These are phyloP conservation scores for Hippolais icterina DNA, from an alignment of 2,113 vertebrate species.

Conservation along the genomic window DNA sequence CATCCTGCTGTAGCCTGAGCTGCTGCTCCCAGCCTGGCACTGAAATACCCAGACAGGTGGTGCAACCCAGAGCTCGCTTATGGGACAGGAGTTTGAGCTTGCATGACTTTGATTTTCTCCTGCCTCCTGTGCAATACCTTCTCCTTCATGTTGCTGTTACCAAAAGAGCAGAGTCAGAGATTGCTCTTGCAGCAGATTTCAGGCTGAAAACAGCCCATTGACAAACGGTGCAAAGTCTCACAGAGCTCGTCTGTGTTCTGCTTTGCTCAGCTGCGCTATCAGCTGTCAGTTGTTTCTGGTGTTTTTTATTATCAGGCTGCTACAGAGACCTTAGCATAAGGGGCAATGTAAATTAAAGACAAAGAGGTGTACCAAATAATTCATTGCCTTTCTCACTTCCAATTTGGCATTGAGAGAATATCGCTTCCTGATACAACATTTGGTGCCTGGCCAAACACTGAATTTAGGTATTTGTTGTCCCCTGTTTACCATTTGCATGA, in stretches of 20 bases:
- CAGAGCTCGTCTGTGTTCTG: not conserved
- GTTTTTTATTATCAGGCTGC: not conserved
- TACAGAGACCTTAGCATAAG: not conserved
- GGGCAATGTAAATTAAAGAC: not conserved
- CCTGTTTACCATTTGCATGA: not conserved
- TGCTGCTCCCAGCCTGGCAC: not conserved
- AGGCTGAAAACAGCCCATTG: not conserved
- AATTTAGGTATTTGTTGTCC: not conserved
- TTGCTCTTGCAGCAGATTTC: not conserved
- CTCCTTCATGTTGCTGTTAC: not conserved
- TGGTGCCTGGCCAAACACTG: not conserved
- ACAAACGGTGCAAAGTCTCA: not conserved
- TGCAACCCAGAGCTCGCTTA: fast-evolving
- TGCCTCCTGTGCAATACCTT: not conserved
- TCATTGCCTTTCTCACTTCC: not conserved
- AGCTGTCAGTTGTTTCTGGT: not conserved
- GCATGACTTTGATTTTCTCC: not conserved
- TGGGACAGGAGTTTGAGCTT: not conserved
- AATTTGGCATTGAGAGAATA: not conserved
- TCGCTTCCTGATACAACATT: not conserved
- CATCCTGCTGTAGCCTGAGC: not conserved
- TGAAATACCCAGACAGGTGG: not conserved
- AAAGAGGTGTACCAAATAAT: not conserved
- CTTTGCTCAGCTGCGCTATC: not conserved
- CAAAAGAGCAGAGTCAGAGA: not conserved